Base-by-base conservation (phyloP, 2,888 invertebrate genomes). In the Nomada goodeniana region DNA sequence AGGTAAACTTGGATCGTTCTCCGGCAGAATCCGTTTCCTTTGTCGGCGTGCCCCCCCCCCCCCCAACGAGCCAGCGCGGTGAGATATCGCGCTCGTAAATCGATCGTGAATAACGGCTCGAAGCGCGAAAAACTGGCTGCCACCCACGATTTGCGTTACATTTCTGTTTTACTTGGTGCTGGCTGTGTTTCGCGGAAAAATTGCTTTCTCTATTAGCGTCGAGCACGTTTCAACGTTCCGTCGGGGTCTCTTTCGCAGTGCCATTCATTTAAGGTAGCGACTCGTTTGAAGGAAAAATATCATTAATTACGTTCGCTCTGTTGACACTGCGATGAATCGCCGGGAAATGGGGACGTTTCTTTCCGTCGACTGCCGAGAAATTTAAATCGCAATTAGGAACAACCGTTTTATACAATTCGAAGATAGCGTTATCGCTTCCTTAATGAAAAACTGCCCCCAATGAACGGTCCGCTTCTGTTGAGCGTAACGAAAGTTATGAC, bases 51-150 rank as follows among this genome's bases (percentile, higher is more conserved):
- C 80, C 74, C 88, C 75, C 80, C 80, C 80, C 74, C 88, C 75
- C 80, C 80, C 86, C 89, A 90, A 89, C 88, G 89, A 89, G 78
- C 72, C 73, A 68, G 84, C 83, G 65, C 53, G 15, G 47, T 87
- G 78, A 85, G 83, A 84, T 89, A 89, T 89, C 89, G 67, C 79
- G 80, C 85, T 88, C 89, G 82, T 89, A 90, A 90, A 89, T 89
- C 89, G 88, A 86, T 85, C 87, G 84, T 86, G 88, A 90, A 88
- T 90, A 88, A 88, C 86, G 83, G 74, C 1, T 69, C 70, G 73
- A 80, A 76, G 44, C 23, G 75, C 60, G 69, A 50, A 83, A 76
- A 84, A 76, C 73, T 53, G 67, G 53, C 73, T 55, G 59, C 53
- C 65, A 20, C 52, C 69, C 23, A 52, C 71, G 47, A 68, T 60